Evolutionary conservation across 2,113 vertebrate species (phyloP).

Genomic region (Ceyx melanurus): DNA sequence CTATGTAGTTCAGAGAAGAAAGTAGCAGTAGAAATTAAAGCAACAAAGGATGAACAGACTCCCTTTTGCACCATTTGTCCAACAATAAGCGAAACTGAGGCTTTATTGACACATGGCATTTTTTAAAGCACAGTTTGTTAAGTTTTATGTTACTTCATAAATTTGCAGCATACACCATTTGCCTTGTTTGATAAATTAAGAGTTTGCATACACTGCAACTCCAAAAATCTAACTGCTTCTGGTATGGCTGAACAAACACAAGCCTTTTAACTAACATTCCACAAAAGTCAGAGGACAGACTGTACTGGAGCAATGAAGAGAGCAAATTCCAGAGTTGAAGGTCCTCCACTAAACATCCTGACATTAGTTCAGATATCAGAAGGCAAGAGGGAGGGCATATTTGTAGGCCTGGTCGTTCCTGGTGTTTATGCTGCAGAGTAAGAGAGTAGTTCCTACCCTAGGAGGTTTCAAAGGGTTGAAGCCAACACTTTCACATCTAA

Average conservation of each 20-base stretch:
- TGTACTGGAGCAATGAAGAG: fast-evolving
- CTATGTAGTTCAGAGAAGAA: background rate
- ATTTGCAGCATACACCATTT: background rate
- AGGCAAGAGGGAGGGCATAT: background rate
- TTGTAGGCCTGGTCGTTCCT: background rate
- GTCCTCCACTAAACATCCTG: background rate
- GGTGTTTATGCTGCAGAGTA: background rate
- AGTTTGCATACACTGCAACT: background rate
- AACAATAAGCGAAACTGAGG: background rate
- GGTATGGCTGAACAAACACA: background rate
- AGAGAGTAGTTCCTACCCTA: background rate
- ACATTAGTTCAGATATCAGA: background rate
- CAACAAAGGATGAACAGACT: background rate
- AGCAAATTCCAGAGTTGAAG: background rate
- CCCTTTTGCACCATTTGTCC: background rate
- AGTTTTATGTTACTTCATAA: background rate
- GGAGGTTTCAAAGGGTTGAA: background rate
- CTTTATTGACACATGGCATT: background rate
- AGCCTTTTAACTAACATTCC: background rate
- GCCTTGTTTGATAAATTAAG: background rate
- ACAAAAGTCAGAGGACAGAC: background rate
- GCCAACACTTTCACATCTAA: background rate
- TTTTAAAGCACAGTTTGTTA: background rate
- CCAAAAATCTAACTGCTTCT: background rate
- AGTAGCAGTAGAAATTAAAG: background rate